Base-by-base conservation (phyloP, 2,888 invertebrate species). In the Erynnis tages region DNA sequence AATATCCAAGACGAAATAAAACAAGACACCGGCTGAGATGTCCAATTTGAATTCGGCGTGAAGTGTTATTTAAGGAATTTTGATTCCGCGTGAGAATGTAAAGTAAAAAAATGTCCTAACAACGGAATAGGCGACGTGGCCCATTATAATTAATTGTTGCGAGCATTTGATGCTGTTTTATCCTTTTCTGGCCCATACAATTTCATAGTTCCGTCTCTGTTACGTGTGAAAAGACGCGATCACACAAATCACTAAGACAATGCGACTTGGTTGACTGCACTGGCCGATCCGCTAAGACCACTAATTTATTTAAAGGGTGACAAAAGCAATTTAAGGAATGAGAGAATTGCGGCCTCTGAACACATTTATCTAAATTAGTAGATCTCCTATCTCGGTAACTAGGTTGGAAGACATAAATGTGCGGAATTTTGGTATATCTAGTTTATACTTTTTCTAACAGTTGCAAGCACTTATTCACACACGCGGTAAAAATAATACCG, bases 181-280 rank as follows among this genome's bases (percentile, higher is more conserved):
- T 76, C 80, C 54, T 63, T 59, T 27, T 79, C 69, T 61, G 8
- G 45, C 55, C 4, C 35, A 17, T 17, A 11, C 4, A n/a, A 4
- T 19, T 50, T 34, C 1, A 35, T 76, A 67, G 64, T 27, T 57
- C 29, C 46, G 54, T 81, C 70, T 54, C 57, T 64, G 58, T 56
- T 59, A 48, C 58, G 56, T 53, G 54, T 55, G 56, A 59, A 13
- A 14, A 35, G 16, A 64, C 58, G 66, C 66, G 65, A 66, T 62
- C 63, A 69, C 76, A 79, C 82, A 82, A 82, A 83, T 82, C 82
- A 82, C 76, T 57, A 54, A 71, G 73, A 83, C 82, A 83, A 82
- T 82, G 76, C 74, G 71, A 69, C 80, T 76, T 73, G 71, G 75
- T 71, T 68, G 48, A 34, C 48, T 49, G 65, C 67, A 58, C 60